These are phyloP conservation scores for Azemiops feae DNA, from an alignment of 2,113 vertebrate species.

Conservation along the genomic window DNA sequence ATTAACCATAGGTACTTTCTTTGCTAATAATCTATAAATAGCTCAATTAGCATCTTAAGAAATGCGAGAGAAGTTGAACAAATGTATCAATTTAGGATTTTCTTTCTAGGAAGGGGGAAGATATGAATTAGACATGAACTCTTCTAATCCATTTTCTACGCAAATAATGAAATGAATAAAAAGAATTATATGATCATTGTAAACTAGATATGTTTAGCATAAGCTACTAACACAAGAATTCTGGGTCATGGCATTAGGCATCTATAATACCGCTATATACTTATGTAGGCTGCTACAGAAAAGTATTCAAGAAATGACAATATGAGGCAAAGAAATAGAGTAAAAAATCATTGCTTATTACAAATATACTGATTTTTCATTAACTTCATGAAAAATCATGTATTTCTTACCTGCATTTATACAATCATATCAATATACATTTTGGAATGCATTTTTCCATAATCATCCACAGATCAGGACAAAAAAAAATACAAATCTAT, in stretches of 20 bases:
- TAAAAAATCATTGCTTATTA: background rate
- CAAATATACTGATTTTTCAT: conserved; percentile 9
- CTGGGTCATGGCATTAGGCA: background rate
- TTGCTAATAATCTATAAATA: background rate
- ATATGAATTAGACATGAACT: background rate
- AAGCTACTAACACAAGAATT: background rate
- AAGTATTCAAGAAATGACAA: background rate
- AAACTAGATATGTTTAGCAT: background rate
- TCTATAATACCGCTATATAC: background rate
- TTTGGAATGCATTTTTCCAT: conserved; percentile 30
- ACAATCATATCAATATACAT: conserved; percentile 13
- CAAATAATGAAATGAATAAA: background rate
- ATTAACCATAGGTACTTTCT: background rate
- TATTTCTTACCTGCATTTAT: background rate
- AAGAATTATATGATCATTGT: background rate
- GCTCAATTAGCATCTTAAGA: background rate
- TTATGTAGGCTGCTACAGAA: background rate
- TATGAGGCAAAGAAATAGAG: background rate
- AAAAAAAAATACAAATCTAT: conserved; percentile 38
- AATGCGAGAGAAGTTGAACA: background rate
- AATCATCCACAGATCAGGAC: conserved; percentile 20
- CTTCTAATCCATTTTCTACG: background rate
- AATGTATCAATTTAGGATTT: background rate
- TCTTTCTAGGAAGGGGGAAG: background rate
- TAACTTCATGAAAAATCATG: background rate